Base-by-base conservation (phyloP, 2,797 vertebrate genomes). In the Phalloptychus januarius region DNA sequence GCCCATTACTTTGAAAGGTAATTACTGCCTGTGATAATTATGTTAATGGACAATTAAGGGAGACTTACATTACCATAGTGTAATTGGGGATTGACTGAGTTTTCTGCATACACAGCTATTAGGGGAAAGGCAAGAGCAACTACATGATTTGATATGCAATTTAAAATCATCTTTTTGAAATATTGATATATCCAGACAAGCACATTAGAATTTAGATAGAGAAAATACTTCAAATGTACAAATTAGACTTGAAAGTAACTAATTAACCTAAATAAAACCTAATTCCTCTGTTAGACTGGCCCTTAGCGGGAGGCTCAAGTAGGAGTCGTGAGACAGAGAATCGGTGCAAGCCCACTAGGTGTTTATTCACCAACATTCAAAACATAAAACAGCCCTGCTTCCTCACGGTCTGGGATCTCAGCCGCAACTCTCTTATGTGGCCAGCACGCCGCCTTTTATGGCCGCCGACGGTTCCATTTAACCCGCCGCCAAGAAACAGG, bases 1-100 rank as follows among this genome's bases (percentile, higher is more conserved):
- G 56, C 79, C 89, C 81, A 90, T 94, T 93, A 93, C 90, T 92
- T 91, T 91, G 74, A 91, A 91, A 91, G 87, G 86, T 85, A 89
- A 91, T 93, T 91, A 92, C 81, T 72, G 83, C 8, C 38, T 84
- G 85, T 84, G 87, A 92, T 94, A 92, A 94, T 94, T 92, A 92
- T 70, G 63, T 86, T 92, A 93, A 93, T 91, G 84, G 89, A 83
- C 88, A 91, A 91, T 91, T 92, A 92, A 83, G 67, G 79, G 74
- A 83, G 76, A 87, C 80, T 82, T 88, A 91, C 85, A 87, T 88
- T 86, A 90, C 91, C 83, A 88, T 73, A 75, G 83, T 83, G 72
- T 92, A 93, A 93, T 90, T 86, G 89, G 87, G 87, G 85, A 86
- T 89, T 45, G 78, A 90, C 82, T 71, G 74, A 79, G 87, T 76